phyloP scores from a whole-genome alignment of 2,797 vertebrate genomes.

The Crocidura indochinensis region DNA sequence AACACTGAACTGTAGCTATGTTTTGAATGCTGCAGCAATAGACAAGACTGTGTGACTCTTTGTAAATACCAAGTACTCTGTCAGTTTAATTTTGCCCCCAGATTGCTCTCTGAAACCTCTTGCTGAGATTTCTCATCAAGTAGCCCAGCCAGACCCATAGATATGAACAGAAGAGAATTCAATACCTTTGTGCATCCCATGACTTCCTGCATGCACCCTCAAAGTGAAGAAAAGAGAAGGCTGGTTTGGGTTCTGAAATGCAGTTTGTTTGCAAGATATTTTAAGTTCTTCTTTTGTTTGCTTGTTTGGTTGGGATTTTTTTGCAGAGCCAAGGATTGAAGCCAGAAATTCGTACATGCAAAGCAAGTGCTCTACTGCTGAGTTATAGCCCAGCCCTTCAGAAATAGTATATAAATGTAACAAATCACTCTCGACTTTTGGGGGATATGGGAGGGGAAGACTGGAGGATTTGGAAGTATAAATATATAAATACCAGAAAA shows the following conservation, averaged over 20 bases:
- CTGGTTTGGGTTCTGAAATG: slow-evolving; percentile 50
- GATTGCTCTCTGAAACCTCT: slow-evolving; percentile 68
- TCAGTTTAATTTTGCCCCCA: slow-evolving; percentile 78
- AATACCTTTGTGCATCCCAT: slow-evolving; percentile 28
- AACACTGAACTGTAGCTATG: slow-evolving; percentile 66
- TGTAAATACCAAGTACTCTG: slow-evolving; percentile 63
- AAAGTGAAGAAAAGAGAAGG: slow-evolving; percentile 67
- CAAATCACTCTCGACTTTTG: slow-evolving; percentile 43
- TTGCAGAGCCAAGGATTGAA: too few relatives aligned
- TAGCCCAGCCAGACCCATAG: slow-evolving; percentile 4
- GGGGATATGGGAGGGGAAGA: background rate
- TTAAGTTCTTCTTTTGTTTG: background rate
- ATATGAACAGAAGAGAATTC: slow-evolving; percentile 59
- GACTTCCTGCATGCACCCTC: slow-evolving; percentile 18
- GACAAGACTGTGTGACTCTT: slow-evolving; percentile 76
- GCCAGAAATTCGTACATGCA: background rate
- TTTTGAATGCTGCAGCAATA: slow-evolving; percentile 67
- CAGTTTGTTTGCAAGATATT: slow-evolving; percentile 68
- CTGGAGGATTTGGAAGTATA: slow-evolving; percentile 58
- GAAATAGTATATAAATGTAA: slow-evolving; percentile 62
- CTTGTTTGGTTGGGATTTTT: too few relatives aligned
- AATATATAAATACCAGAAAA: slow-evolving; percentile 13
- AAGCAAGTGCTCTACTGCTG: too few relatives aligned
- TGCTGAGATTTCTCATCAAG: slow-evolving; percentile 76
- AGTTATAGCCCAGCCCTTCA: too few relatives aligned